These are phyloP conservation scores for Porites lutea DNA, from an alignment of 64 coral and sea anemone genomes.

Conservation along the genomic window DNA sequence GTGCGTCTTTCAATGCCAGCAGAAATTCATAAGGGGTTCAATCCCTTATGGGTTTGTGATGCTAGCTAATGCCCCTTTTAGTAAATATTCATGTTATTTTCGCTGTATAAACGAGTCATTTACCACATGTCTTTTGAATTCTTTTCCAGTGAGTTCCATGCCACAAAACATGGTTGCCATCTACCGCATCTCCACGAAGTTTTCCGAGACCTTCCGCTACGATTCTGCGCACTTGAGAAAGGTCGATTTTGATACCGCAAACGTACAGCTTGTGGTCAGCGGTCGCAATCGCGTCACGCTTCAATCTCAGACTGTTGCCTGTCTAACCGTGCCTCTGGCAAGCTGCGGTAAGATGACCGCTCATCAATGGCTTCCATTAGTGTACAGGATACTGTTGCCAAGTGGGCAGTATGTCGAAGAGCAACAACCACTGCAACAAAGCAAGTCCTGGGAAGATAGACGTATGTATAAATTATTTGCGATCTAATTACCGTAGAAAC, in stretches of 20 bases:
- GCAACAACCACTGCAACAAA: neutral
- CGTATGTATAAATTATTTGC: constrained; percentile 23
- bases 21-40: no score
- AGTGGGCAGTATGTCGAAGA: neutral
- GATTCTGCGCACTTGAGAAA: constrained; percentile 38
- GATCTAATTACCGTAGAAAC: no score
- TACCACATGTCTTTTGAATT: neutral
- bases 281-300: constrained; percentile 74
- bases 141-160: constrained; percentile 53
- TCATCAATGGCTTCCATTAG: constrained; percentile 59
- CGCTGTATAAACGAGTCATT: no score
- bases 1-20: no score
- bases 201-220: constrained; percentile 69
- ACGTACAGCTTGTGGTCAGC: constrained; percentile 57
- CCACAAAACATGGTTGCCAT: constrained; percentile 10
- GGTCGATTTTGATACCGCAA: constrained; percentile 56
- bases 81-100: no score
- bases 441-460: constrained; percentile 10
- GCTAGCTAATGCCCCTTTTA: no score
- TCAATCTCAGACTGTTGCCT: constrained; percentile 61
- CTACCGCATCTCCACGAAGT: constrained; percentile 42
- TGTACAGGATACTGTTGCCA: constrained; percentile 68
- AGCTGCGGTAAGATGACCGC: neutral
- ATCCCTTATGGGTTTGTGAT: no score
- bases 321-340: constrained; percentile 51